Conservation (phyloP, 2,113 vertebrate species). For the Urocolius indicus region DNA sequence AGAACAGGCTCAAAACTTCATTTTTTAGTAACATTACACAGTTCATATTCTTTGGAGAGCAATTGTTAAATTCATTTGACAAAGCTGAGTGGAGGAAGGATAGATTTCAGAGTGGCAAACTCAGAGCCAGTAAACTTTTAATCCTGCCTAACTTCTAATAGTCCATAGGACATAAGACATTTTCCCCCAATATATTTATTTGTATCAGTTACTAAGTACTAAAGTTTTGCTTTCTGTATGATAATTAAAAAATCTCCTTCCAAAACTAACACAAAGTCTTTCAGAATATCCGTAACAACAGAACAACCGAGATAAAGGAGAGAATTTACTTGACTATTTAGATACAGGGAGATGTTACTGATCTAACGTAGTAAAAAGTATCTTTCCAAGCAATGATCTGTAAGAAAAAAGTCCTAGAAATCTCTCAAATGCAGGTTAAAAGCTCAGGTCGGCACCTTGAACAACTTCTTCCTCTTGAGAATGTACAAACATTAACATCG, state of each 20-base stretch:
- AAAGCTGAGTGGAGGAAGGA: neutral
- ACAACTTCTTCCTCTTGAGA: neutral
- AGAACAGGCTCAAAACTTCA: neutral
- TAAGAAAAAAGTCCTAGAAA: neutral
- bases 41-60: neutral
- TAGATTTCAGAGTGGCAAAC: neutral
- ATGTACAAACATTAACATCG: neutral
- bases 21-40: neutral
- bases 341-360: neutral
- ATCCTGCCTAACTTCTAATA: neutral
- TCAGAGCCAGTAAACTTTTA: neutral
- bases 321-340: neutral
- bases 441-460: neutral
- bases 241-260: neutral
- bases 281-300: neutral
- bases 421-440: neutral
- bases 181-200: neutral
- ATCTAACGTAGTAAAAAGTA: neutral
- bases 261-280: neutral
- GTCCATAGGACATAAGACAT: accelerated
- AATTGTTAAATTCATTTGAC: neutral
- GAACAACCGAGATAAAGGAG: neutral
- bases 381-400: neutral
- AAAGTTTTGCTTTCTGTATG: neutral
- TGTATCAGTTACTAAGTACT: neutral